These are phyloP conservation scores for Crocuta crocuta DNA, from an alignment of 2,113 vertebrate genomes.

Conservation along the genomic window DNA sequence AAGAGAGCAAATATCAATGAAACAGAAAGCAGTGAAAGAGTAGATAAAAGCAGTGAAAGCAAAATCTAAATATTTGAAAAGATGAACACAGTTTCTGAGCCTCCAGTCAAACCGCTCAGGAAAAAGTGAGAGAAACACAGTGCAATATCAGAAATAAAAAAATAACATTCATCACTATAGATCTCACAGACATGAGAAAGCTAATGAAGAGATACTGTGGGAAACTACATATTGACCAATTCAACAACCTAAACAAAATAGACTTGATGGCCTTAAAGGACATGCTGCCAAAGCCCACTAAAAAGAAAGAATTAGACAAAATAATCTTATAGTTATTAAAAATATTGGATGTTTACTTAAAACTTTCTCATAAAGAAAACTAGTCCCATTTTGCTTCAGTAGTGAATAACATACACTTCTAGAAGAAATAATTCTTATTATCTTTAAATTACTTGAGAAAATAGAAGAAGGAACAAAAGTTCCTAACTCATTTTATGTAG, in stretches of 20 bases:
- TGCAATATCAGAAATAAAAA: background rate
- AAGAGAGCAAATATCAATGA: background rate
- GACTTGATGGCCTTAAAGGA: background rate
- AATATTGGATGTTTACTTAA: background rate
- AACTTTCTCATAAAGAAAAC: background rate
- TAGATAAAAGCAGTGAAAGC: background rate
- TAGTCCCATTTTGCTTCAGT: background rate
- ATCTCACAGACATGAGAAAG: background rate
- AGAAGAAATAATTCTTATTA: background rate
- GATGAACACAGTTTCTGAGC: background rate
- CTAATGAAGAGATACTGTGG: background rate
- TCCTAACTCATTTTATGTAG: background rate
- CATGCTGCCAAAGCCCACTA: background rate
- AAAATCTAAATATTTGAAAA: background rate
- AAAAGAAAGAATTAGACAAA: background rate
- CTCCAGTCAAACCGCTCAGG: too few relatives aligned
- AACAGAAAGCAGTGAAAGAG: background rate
- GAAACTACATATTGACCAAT: background rate
- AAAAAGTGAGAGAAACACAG: background rate
- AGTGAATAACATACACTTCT: background rate
- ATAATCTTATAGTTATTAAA: background rate
- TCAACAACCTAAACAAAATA: background rate
- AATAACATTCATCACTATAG: background rate
- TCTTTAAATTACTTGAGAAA: background rate
- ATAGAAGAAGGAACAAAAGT: background rate